Base-by-base conservation (phyloP, 2,113 vertebrate genomes). In the Guaruba guarouba region DNA sequence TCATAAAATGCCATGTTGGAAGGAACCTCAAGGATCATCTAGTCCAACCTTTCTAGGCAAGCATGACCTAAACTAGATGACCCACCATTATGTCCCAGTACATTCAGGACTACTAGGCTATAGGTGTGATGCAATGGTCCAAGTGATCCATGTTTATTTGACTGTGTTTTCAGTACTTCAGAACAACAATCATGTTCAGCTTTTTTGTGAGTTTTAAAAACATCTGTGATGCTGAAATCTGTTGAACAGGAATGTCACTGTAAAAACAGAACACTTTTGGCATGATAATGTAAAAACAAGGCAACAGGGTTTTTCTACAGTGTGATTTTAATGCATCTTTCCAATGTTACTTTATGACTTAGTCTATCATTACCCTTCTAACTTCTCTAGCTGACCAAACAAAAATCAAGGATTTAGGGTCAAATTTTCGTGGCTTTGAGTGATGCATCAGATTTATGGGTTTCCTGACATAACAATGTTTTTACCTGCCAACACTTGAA, bases 261-360 rank as follows among this genome's bases (percentile, higher is more conserved):
- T 69, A 75, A 90, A 84, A 90, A 59, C 13, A 23, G 7, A 39
- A 14, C 0, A 7, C 57, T 17, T 51, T 82, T 43, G 17, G 3
- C 49, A 9, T 46, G 27, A n/a, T 23, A 37, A 17, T 4, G 7
- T 41, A 15, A 75, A 85, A 67, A 28, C 6, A 63, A 71, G 7
- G 14, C 3, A 87, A 49, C 1, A 9, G 2, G 3, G 0, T 0
- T 24, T 75, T 75, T 66, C 61, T 33, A 23, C 8, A 25, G 11
- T 1, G 7, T 54, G 10, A 37, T 82, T 68, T 82, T 23, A 33
- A 71, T 43, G 5, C 33, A 24, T 14, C 9, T 55, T 71, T 75
- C 15, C 25, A 48, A 10, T 69, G 18, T 64, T n/a, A 43, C 9
- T 54, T 93, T 46, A 61, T 49, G 35, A 49, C n/a, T n/a, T n/a